phyloP scores from a whole-genome alignment of 2,888 invertebrate species.

The Dryobotodes eremita region DNA sequence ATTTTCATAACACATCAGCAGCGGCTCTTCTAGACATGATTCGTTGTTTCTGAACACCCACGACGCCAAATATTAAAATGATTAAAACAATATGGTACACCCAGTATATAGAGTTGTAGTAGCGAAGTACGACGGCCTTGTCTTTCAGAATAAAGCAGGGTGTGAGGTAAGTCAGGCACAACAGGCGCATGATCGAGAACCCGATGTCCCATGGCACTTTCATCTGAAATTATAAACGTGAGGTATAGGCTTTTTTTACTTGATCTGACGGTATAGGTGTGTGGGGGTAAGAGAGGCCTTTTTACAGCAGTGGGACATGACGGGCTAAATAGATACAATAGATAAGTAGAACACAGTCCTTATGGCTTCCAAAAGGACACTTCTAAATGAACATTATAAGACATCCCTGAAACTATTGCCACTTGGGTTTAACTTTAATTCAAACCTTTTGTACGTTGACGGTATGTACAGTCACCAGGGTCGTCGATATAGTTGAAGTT shows the following conservation, averaged over 20 bases:
- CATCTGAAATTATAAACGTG: constrained; percentile 84
- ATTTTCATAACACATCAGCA: constrained; percentile 3
- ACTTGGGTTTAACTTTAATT: too few species aligned
- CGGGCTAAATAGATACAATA: too few species aligned
- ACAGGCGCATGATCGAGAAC: constrained; percentile 84
- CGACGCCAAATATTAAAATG: constrained; percentile 73
- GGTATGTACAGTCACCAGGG: too few species aligned
- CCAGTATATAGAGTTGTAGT: constrained; percentile 87
- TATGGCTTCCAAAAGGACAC: too few species aligned
- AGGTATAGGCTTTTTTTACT: background rate
- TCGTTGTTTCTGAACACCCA: constrained; percentile 65
- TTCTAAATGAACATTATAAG: too few species aligned
- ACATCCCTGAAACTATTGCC: too few species aligned
- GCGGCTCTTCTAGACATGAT: constrained; percentile 1
- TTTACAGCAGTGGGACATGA: too few species aligned
- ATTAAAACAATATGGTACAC: constrained; percentile 81
- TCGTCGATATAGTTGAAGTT: too few species aligned
- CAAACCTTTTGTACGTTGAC: too few species aligned
- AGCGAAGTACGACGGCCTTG: constrained; percentile 72
- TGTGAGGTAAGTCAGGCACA: constrained; percentile 84
- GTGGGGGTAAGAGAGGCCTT: too few species aligned
- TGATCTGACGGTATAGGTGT: too few species aligned
- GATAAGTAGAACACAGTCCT: too few species aligned
- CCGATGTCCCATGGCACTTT: constrained; percentile 90
- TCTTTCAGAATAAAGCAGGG: constrained; percentile 82